These are phyloP conservation scores for Scolopax rusticola DNA, from an alignment of 2,797 vertebrate genomes.

Conservation along the genomic window DNA sequence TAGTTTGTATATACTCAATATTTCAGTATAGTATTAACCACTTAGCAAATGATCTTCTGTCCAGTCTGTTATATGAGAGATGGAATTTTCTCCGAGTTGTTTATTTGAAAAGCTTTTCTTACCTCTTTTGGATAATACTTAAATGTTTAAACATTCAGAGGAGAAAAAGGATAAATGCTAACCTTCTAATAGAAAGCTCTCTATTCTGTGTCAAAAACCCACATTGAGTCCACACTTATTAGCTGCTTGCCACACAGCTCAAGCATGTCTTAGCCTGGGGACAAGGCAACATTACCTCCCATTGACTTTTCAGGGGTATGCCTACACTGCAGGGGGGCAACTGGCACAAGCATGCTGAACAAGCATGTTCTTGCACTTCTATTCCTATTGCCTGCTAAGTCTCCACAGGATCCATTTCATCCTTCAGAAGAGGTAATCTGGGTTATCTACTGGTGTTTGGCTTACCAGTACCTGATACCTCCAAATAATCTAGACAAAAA, in stretches of 20 bases:
- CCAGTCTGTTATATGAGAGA: neutral
- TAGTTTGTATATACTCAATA: neutral
- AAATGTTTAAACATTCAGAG: neutral
- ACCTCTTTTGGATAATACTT: neutral
- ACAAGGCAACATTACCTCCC: neutral
- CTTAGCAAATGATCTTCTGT: neutral
- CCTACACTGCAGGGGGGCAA: accelerated
- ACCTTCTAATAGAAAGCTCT: neutral
- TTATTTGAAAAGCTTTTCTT: conserved; percentile 45
- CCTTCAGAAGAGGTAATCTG: neutral
- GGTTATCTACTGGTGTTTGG: neutral
- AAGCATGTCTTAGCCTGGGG: neutral
- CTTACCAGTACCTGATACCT: neutral
- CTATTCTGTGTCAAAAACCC: neutral
- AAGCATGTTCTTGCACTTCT: neutral
- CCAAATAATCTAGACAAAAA: neutral
- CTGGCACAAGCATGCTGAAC: neutral
- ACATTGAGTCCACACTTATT: neutral
- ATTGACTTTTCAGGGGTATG: neutral
- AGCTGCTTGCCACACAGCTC: neutral
- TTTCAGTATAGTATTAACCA: neutral
- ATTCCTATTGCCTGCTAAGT: neutral
- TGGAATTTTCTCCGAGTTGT: neutral
- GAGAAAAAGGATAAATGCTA: neutral
- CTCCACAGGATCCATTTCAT: neutral